Base-by-base conservation (phyloP, 1,140 invertebrate species). In the Maconellicoccus hirsutus region DNA sequence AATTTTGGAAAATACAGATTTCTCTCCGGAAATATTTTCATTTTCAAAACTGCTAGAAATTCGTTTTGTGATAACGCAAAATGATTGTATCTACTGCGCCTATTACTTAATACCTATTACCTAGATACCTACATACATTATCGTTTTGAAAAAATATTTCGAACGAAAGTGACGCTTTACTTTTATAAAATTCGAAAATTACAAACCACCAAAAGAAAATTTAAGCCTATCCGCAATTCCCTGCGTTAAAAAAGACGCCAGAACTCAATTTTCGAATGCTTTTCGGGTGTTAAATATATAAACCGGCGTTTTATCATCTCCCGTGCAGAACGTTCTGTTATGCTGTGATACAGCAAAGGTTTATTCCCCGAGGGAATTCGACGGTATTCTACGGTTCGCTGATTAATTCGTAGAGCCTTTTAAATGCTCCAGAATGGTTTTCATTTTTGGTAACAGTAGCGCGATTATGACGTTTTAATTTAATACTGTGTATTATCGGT, bases 251-350 rank as follows among this genome's bases (percentile, higher is more conserved):
- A 52, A 52, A 52, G n/a, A 19, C 42, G 42, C 42, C 42, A 52
- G 12, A 14, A 19, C 42, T 52, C 42, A 52, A 52, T 52, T 52
- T 52, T 52, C 42, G 42, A 19, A 52, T 16, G 42, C 42, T 52
- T 52, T 52, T 52, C n/a, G 42, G 42, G 42, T 19, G n/a, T 52
- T 52, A 52, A 33, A 33, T 16, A 16, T 52, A 52, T 52, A 52
- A 52, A 52, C 42, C 16, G 42, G 42, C 42, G n/a, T 52, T 66
- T 66, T 66, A 66, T 66, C 61, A 66, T 66, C 61, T 66, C 19
- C 25, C 21, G 61, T 26, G 61, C 61, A 66, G 61, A 66, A 66
- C 22, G 21, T 66, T 25, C 61, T 66, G 61, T 66, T 66, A 66
- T 66, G 61, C 61, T 66, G 61, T 26, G 61, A 66, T 25, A 66